phyloP scores from a whole-genome alignment of 1,140 invertebrate species.

The Drosophila bipectinata region DNA sequence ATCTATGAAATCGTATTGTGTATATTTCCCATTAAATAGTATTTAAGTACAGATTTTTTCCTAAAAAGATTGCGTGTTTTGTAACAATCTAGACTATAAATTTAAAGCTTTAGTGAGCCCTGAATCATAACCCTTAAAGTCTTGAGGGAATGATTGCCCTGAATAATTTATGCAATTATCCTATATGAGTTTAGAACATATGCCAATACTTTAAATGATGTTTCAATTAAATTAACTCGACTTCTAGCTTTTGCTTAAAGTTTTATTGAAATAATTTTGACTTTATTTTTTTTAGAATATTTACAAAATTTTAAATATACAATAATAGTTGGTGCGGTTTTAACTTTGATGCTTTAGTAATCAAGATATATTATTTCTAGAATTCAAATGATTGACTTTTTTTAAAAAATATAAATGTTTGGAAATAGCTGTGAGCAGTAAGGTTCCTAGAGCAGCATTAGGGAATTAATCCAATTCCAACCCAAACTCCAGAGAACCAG shows the following conservation, averaged over 20 bases:
- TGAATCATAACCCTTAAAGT: too few relatives aligned
- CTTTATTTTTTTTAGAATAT: not conserved
- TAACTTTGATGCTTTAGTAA: not conserved
- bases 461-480: conserved; percentile 8
- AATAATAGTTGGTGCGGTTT: not conserved
- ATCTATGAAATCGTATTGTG: not conserved
- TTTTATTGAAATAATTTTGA: too few relatives aligned
- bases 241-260: too few relatives aligned
- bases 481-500: conserved; percentile 16
- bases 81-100: not conserved
- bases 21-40: not conserved
- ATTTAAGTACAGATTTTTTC: not conserved
- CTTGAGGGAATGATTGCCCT: not conserved
- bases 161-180: not conserved
- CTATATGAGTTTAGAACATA: not conserved
- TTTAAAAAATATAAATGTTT: not conserved
- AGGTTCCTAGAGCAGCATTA: not conserved
- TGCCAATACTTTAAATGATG: too few relatives aligned
- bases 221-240: too few relatives aligned
- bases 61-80: not conserved
- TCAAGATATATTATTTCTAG: not conserved
- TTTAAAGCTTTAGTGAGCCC: not conserved
- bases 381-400: not conserved
- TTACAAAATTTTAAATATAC: not conserved
- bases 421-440: not conserved